These are phyloP conservation scores for Talpa occidentalis DNA, from an alignment of 2,113 vertebrate genomes.

Conservation along the genomic window DNA sequence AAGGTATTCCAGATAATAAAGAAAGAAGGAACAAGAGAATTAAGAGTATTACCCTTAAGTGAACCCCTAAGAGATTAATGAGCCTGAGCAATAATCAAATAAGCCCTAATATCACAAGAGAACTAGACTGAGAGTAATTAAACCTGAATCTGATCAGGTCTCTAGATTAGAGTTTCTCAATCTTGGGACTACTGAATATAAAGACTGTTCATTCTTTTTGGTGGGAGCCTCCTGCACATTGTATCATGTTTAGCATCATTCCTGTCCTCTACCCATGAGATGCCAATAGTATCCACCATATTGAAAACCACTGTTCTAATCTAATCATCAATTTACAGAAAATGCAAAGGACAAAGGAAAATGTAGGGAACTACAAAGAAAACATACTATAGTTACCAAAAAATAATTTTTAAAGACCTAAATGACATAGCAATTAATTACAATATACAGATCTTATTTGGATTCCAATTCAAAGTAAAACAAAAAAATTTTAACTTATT, in stretches of 20 bases:
- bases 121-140: conserved; percentile 27
- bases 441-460: conserved; percentile 37
- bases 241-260: not conserved
- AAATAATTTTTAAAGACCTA: not conserved
- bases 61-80: not conserved
- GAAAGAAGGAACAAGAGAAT: conserved; percentile 35
- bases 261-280: not conserved
- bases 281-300: not conserved
- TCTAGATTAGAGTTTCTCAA: not conserved
- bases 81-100: conserved; percentile 25
- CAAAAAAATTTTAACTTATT: not conserved
- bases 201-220: not conserved
- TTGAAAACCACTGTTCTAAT: conserved; percentile 15
- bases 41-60: conserved; percentile 7
- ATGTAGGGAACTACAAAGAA: not conserved
- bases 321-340: conserved; percentile 12
- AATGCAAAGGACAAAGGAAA: conserved; percentile 33
- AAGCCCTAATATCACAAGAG: not conserved
- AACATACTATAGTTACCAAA: not conserved
- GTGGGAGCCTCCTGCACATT: not conserved
- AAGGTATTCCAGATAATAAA: not conserved
- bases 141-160: conserved; percentile 9
- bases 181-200: not conserved
- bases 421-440: conserved; percentile 4
- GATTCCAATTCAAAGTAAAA: not conserved